Base-by-base conservation (phyloP, 2,797 vertebrate genomes). In the Heteromormyrus szaboi region DNA sequence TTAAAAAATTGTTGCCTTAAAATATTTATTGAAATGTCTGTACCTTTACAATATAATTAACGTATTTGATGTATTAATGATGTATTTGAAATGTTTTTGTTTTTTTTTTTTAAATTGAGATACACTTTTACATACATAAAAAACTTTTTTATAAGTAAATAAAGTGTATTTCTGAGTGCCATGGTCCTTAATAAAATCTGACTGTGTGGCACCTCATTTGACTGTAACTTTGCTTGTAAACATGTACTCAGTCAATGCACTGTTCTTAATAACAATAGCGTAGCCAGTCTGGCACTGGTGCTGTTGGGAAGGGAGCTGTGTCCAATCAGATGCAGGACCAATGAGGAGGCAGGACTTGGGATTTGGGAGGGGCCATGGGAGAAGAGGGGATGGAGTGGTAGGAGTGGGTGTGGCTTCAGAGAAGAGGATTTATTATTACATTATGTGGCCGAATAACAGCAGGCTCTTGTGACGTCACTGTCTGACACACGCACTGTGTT, bases 401-500 rank as follows among this genome's bases (percentile, higher is more conserved):
- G 85, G 85, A 41, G 54, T 17, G 22, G 54, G 86, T 1, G 85
- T 54, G 33, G 17, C 37, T 65, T 65, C n/a, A 41, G n/a, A 37
- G 88, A 22, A 85, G 46, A 33, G 59, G 53, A 14, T 68, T 37
- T 50, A 68, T 85, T 22, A 25, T 25, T 22, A n/a, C 17, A 48
- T 44, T 22, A 50, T 25, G 17, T 84, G 48, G 81, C 48, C 9
- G 9, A 22, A 84, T 84, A 84, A 51, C 81, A 84, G 56, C 62
- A 4, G 22, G 81, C 54, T 65, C 25, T 33, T 53, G 81, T 85
- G 59, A 76, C 29, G 33, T 88, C 87, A 88, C 4, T n/a, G 29
- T 56, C 41, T 68, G 46, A 88, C 81, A 88, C 89, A 88, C 86
- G 65, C 41, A 72, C 5, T 7, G 8, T 91, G 88, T 91, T 90